Base-by-base conservation (phyloP, 1,140 invertebrate genomes). In the Antheraea mylitta region DNA sequence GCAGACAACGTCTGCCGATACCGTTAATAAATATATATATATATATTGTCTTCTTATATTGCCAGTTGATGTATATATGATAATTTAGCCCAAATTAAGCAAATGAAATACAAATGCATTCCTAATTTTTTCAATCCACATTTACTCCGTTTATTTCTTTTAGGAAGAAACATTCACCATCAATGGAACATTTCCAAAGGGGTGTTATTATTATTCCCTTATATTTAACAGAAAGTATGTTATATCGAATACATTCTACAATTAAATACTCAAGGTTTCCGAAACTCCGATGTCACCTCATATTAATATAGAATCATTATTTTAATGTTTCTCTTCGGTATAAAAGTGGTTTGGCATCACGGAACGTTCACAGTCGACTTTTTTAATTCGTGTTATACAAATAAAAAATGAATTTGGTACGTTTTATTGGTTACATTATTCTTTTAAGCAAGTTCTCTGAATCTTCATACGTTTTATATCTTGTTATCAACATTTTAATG, bases 321-420 rank as follows among this genome's bases (percentile, higher is more conserved):
- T 63, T 37, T 16, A 30, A 36, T 18, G 22, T 16, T 36, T 37
- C 30, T n/a, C 13, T n/a, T 63, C 13, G 18, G 73, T 82, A 82
- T 84, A 84, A 77, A 84, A 84, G 72, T 67, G 70, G 66, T 64
- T 19, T 38, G 16, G 58, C 65, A 64, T 64, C 63, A 63, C 71
- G 42, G 38, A 66, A 59, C 76, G 65, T 74, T 19, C 66, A 75
- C 68, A 75, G 66, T 68, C 60, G 4, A 36, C 37, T 65, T 38
- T 48, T 9, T 18, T 19, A 69, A 75, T 64, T 68, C 16, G 7
- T 19, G 59, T 13, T 59, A 19, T 36, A 18, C 9, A 60, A 60
- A 22, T n/a, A 42, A 38, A 66, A 67, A 68, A 77, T 85, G 83
- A 78, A 76, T 11, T 70, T 81, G 77, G 81, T 85, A 71, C 77